A percentile compares a stretch with the other conserved stretches of the same genome.
phyloP scores from a whole-genome alignment of 2,888 invertebrate genomes.

The Dichetophora obliterata region DNA sequence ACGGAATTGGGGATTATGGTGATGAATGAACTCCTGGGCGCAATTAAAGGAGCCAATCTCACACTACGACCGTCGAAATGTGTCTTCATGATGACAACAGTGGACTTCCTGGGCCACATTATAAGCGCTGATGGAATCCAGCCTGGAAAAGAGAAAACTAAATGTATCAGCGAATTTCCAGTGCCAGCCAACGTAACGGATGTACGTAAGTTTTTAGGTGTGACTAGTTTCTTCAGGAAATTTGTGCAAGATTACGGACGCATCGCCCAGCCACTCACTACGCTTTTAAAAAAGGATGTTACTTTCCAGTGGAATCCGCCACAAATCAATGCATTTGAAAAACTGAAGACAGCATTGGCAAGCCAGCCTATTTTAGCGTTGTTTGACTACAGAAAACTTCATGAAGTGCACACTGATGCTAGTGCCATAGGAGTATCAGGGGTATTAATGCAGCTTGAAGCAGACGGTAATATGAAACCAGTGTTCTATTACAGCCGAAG shows the following conservation, averaged over 20 bases:
- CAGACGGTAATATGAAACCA: background rate
- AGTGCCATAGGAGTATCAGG: slow-evolving; percentile 11
- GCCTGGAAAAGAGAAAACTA: slow-evolving; percentile 44
- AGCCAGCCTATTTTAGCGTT: slow-evolving; percentile 31
- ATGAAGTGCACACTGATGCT: slow-evolving; percentile 31
- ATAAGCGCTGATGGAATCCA: slow-evolving; percentile 35
- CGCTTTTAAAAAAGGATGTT: background rate
- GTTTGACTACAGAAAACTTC: slow-evolving; percentile 17
- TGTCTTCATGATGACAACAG: slow-evolving; percentile 30
- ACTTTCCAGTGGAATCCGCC: no score
- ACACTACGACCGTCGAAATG: slow-evolving; percentile 49
- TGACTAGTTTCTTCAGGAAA: slow-evolving; percentile 44
- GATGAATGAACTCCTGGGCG: slow-evolving; percentile 36
- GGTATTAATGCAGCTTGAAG: background rate
- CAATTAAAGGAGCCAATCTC: slow-evolving; percentile 23
- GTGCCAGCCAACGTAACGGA: slow-evolving; percentile 39
- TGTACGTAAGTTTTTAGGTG: slow-evolving; percentile 44
- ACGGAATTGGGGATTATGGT: slow-evolving; percentile 15
- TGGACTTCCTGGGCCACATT: slow-evolving; percentile 42
- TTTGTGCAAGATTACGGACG: slow-evolving; percentile 37
- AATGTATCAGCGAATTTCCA: slow-evolving; percentile 40
- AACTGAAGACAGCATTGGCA: slow-evolving; percentile 30
- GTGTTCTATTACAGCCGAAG: slow-evolving; percentile 15
- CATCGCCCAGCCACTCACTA: slow-evolving; percentile 41
- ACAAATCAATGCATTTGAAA: slow-evolving; percentile 21